Evolutionary conservation across 2,797 vertebrate species (phyloP).

Genomic region (Danio kyathit): DNA sequence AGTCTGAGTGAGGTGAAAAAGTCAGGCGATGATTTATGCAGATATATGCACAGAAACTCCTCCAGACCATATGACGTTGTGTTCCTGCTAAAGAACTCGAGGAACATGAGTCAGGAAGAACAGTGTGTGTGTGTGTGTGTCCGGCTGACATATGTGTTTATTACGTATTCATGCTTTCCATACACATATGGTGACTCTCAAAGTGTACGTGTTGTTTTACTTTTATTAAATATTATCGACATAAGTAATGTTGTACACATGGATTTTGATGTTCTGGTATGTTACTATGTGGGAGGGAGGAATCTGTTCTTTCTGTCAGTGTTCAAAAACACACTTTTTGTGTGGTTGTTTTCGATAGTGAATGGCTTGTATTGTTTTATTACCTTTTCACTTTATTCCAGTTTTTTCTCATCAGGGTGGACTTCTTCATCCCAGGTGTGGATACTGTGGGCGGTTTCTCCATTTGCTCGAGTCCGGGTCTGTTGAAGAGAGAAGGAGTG

Average conservation of each 20-base stretch:
- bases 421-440: constrained; percentile 92
- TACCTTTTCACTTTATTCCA: too few relatives aligned
- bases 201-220: neutral
- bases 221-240: neutral
- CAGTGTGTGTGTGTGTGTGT: constrained; percentile 45
- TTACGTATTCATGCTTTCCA: constrained; percentile 7
- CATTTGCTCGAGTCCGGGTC: constrained; percentile 91
- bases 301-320: constrained; percentile 1
- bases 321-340: neutral
- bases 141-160: constrained; percentile 53
- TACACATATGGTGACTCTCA: constrained; percentile 27
- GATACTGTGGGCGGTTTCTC: constrained; percentile 94
- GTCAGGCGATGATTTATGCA: constrained; percentile 68
- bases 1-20: constrained; percentile 58
- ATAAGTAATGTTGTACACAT: neutral
- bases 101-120: constrained; percentile 55
- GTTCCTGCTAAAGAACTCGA: constrained; percentile 63
- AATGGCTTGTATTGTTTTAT: too few relatives aligned
- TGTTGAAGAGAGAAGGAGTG: constrained; percentile 84
- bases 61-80: constrained; percentile 63
- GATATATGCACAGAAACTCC: constrained; percentile 66
- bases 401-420: constrained; percentile 82
- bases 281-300: neutral
- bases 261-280: neutral
- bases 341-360: neutral